Evolutionary conservation across 2,888 invertebrate genomes (phyloP).

Genomic region (Lithosia quadra): DNA sequence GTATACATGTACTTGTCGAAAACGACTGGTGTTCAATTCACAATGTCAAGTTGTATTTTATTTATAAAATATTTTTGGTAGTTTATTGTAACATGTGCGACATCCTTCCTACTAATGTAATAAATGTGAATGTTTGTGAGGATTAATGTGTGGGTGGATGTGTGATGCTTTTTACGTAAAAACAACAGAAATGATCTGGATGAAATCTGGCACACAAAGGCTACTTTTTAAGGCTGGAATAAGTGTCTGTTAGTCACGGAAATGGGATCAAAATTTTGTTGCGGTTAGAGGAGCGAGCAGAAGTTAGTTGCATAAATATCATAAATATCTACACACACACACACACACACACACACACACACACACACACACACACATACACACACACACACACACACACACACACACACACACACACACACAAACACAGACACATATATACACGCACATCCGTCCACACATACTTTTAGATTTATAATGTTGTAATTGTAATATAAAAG

Average conservation of each 20-base stretch:
- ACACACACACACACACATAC: no score
- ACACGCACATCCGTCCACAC: not conserved
- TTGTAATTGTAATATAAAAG: not conserved
- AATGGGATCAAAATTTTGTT: not conserved
- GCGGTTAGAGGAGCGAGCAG: no score
- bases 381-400: not conserved
- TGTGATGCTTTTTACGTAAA: not conserved
- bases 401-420: no score
- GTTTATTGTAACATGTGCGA: constrained; percentile 6
- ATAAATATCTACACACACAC: not conserved
- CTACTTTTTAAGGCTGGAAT: not conserved
- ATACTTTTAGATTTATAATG: not conserved
- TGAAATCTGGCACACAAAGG: not conserved
- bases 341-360: not conserved
- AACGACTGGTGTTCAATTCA: constrained; percentile 67
- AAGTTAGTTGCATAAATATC: not conserved
- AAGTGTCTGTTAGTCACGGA: not conserved
- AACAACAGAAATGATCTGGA: no score
- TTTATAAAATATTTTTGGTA: constrained; percentile 28
- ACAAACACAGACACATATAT: not conserved
- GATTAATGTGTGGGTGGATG: not conserved
- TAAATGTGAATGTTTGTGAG: not conserved
- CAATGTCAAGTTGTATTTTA: constrained; percentile 64
- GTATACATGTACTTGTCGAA: constrained; percentile 72
- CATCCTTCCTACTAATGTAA: not conserved